Percentiles rank a stretch among this genome's conserved stretches.
These are phyloP conservation scores for Cololabis saira DNA, from an alignment of 2,113 vertebrate species.

Conservation along the genomic window DNA sequence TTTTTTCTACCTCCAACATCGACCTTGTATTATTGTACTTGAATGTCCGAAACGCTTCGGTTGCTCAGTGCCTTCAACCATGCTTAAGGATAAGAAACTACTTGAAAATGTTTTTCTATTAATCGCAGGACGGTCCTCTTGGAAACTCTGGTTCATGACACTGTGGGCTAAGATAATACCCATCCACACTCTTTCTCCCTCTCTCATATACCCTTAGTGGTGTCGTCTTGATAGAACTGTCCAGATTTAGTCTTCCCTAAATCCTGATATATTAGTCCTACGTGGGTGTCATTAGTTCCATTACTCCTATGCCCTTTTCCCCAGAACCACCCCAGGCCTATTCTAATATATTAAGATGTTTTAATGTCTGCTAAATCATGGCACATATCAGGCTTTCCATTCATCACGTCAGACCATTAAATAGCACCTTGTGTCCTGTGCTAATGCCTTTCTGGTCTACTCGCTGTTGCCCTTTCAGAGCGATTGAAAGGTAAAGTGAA, in stretches of 20 bases:
- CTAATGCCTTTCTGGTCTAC: slow-evolving; percentile 55
- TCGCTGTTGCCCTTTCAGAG: slow-evolving; percentile 33
- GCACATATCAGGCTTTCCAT: slow-evolving; percentile 66
- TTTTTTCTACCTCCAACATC: slow-evolving; percentile 8
- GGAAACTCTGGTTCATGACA: slow-evolving; percentile 41
- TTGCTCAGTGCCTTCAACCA: slow-evolving; percentile 39
- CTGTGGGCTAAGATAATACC: slow-evolving; percentile 26
- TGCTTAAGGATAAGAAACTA: slow-evolving; percentile 28
- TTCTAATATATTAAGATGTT: slow-evolving; percentile 74
- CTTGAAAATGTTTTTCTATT: slow-evolving; percentile 25
- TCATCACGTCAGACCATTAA: slow-evolving; percentile 62
- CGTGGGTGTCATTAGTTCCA: slow-evolving; percentile 64
- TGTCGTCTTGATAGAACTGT: slow-evolving; percentile 61
- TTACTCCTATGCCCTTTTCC: slow-evolving; percentile 69
- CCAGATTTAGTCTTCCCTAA: slow-evolving; percentile 66
- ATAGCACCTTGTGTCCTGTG: slow-evolving; percentile 54
- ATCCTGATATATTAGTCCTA: slow-evolving; percentile 68
- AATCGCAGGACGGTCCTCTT: slow-evolving; percentile 37
- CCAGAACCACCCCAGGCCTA: slow-evolving; percentile 58
- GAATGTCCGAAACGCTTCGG: slow-evolving; percentile 31
- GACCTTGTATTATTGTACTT: slow-evolving; percentile 39
- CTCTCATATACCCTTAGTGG: slow-evolving; percentile 15
- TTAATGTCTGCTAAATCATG: slow-evolving; percentile 75
- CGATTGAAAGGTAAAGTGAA: slow-evolving; percentile 39
- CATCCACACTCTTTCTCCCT: background rate